Conservation (phyloP, 2,888 invertebrate genomes). For the Himalopsyche kuldschensis region DNA sequence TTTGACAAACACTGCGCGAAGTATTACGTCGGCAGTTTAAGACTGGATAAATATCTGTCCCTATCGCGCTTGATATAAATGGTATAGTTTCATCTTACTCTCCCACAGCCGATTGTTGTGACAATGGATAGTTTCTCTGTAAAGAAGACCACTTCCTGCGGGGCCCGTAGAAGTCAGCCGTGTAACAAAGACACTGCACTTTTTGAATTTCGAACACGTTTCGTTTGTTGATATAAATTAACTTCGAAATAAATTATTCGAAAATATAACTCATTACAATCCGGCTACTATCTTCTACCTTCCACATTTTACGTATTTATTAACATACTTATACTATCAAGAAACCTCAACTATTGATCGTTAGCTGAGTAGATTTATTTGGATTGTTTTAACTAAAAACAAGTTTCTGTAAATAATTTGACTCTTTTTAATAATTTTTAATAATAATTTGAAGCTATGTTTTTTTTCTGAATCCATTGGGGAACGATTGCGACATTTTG, state of each 20-base stretch:
- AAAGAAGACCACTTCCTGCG: constrained; percentile 31
- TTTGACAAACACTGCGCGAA: neutral
- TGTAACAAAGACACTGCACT: neutral
- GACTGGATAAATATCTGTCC: neutral
- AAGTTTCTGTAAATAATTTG: no score
- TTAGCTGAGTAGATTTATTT: no score
- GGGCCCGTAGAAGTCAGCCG: constrained; percentile 18
- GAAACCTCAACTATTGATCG: no score
- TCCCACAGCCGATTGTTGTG: neutral
- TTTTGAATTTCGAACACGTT: neutral
- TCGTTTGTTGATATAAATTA: neutral
- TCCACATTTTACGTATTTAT: no score
- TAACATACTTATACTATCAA: no score
- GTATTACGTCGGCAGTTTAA: neutral
- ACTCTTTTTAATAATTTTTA: no score
- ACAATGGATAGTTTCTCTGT: constrained; percentile 34
- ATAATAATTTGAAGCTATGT: no score
- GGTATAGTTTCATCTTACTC: neutral
- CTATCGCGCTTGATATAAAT: neutral
- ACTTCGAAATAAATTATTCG: neutral
- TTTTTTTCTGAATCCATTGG: neutral
- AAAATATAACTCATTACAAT: neutral
- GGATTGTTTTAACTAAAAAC: no score
- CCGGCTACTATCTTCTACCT: neutral
- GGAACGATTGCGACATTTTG: no score